Base-by-base conservation (phyloP, 2,888 invertebrate genomes). In the Campoplex capitator region DNA sequence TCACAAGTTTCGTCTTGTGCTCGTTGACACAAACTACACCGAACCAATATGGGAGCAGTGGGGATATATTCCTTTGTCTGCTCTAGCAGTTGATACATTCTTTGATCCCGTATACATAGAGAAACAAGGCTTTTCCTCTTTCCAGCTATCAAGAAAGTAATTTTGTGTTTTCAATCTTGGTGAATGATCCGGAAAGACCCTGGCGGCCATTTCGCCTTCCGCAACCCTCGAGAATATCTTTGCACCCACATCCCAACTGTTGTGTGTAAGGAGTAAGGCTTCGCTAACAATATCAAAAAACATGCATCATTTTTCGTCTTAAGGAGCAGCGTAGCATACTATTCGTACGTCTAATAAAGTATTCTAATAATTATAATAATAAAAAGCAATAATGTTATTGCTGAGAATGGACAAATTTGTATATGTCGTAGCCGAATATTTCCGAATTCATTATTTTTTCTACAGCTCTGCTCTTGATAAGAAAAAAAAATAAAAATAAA, bases 131-230 rank as follows among this genome's bases (percentile, higher is more conserved):
- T 18, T 45, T 32, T 58, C 18, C 3, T 0, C 45, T 58, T 73
- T 42, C 76, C 48, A 38, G 32, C 65, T 51, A 74, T 77, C 81
- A 82, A 81, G 85, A 88, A 88, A 87, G 89, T 90, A 90, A 92
- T 92, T 91, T 89, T 86, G 87, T 89, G 90, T 90, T 91, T 91
- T 90, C 91, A 91, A 91, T 91, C 91, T 89, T 89, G 82, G 84
- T 85, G 90, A 91, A 92, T 91, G 90, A 90, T 87, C 88, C 89
- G 89, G 89, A 89, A 90, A 90, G 89, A 89, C 85, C 88, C 84
- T 62, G 62, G 51, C 77, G 78, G 68, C 73, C 81, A 77, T 82
- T 81, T 67, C 65, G n/a, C 56, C 54, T 78, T 68, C 8, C 76
- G 75, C 23, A 51, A 71, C 32, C 48, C 71, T 32, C 48, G 3